Percentiles rank a stretch among this genome's conserved stretches.
Conservation (phyloP, 1,140 invertebrate species). For the Zophobas morio region DNA sequence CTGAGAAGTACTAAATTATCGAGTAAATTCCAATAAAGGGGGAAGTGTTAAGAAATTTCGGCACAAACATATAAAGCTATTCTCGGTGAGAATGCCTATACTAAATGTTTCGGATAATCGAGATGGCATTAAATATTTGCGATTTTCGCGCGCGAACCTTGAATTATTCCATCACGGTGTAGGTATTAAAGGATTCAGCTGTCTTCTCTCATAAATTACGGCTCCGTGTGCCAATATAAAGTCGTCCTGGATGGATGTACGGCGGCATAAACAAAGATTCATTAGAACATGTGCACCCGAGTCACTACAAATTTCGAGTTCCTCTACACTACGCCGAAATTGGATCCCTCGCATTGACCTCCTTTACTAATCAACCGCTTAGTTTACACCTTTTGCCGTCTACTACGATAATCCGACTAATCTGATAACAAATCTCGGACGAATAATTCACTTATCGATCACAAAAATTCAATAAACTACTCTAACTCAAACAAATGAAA, state of each 20-base stretch:
- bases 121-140: slow-evolving; percentile 35
- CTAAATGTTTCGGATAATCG: slow-evolving; percentile 45
- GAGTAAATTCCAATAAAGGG: slow-evolving; percentile 49
- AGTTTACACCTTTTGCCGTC: neutral
- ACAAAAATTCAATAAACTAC: slow-evolving; percentile 1
- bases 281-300: slow-evolving; percentile 32
- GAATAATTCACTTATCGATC: neutral
- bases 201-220: slow-evolving; percentile 31
- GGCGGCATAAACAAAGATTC: slow-evolving; percentile 37
- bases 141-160: slow-evolving; percentile 28
- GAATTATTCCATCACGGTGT: slow-evolving; percentile 16
- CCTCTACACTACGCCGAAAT: slow-evolving; percentile 19
- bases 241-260: slow-evolving; percentile 28
- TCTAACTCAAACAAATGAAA: slow-evolving; percentile 11
- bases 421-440: neutral
- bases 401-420: neutral
- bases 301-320: slow-evolving; percentile 32
- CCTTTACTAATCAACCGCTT: slow-evolving; percentile 31
- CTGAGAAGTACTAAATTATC: slow-evolving; percentile 47
- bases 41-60: slow-evolving; percentile 48
- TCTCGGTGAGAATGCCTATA: slow-evolving; percentile 37
- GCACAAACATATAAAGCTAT: slow-evolving; percentile 44
- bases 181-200: slow-evolving; percentile 28
- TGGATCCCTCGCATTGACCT: slow-evolving; percentile 31
- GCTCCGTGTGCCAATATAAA: slow-evolving; percentile 19